Conservation (phyloP, 1,140 invertebrate genomes). For the Leptinotarsa defecta region DNA sequence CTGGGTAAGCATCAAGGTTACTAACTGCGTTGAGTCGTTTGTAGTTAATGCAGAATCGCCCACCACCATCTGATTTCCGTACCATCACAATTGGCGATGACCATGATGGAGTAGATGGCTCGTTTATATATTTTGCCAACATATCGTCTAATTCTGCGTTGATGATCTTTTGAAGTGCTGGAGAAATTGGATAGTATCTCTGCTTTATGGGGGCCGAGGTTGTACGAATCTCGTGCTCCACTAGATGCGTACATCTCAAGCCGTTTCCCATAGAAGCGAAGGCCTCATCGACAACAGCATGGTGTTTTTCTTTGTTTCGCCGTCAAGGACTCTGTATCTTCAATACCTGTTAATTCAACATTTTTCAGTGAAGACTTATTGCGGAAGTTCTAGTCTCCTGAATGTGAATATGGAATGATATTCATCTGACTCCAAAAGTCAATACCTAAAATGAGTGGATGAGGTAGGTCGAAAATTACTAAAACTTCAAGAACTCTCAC, state of each 20-base stretch:
- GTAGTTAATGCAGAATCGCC: constrained; percentile 31
- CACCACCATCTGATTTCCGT: constrained; percentile 27
- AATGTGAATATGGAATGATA: constrained; percentile 25
- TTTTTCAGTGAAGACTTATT: not conserved
- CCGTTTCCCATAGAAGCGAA: constrained; percentile 11
- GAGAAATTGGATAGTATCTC: constrained; percentile 23
- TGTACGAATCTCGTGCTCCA: constrained; percentile 11
- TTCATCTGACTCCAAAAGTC: constrained; percentile 27
- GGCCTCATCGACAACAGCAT: not conserved
- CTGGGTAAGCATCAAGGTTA: constrained; percentile 36
- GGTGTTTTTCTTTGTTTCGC: not conserved
- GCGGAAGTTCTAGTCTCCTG: constrained; percentile 20
- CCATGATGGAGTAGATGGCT: constrained; percentile 40
- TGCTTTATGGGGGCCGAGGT: constrained; percentile 29
- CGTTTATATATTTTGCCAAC: constrained; percentile 28
- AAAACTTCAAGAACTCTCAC: not conserved
- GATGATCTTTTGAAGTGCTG: constrained; percentile 24
- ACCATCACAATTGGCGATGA: constrained; percentile 33
- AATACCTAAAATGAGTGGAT: constrained; percentile 20
- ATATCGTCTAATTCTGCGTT: constrained; percentile 35
- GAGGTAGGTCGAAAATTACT: not conserved
- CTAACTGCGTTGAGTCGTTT: constrained; percentile 26
- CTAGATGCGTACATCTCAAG: constrained; percentile 13
- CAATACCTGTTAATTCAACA: not conserved
- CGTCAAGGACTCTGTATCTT: not conserved